These are phyloP conservation scores for Setipinna tenuifilis DNA, from an alignment of 2,797 vertebrate species.

Conservation along the genomic window DNA sequence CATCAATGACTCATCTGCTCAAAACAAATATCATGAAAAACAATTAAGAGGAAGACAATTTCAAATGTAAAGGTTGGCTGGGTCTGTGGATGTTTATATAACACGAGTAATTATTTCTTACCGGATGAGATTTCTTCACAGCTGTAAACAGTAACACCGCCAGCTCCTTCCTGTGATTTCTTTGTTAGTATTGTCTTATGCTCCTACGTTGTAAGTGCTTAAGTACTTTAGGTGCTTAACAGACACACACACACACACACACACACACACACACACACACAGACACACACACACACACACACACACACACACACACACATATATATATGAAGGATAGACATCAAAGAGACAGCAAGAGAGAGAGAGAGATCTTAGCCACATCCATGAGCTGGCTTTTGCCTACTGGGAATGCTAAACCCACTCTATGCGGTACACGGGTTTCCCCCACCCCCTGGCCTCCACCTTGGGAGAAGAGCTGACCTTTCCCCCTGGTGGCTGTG, in stretches of 20 bases:
- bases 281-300: background rate
- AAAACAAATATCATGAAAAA: conserved; percentile 23
- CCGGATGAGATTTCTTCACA: background rate
- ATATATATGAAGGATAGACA: conserved; percentile 19
- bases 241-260: no score
- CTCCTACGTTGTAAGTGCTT: no score
- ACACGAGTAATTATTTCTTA: background rate
- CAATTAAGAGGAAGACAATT: conserved; percentile 1
- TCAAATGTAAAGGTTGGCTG: conserved; percentile 8
- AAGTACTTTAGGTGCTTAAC: no score
- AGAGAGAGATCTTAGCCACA: background rate
- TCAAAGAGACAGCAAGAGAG: no score
- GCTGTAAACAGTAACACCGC: background rate
- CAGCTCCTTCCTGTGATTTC: background rate
- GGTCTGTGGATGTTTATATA: background rate
- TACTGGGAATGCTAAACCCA: background rate
- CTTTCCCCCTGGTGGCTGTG: conserved; percentile 17
- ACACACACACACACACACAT: conserved; percentile 21
- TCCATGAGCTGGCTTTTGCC: background rate
- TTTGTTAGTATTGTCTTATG: background rate
- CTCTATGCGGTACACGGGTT: background rate
- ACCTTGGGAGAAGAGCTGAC: background rate
- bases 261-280: no score
- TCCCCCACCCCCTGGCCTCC: background rate
- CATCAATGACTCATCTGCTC: conserved; percentile 19